Evolutionary conservation across 2,888 invertebrate genomes (phyloP), one percentile per base, ranked within the genome.

Genomic region (Himalopsyche tibetana): DNA sequence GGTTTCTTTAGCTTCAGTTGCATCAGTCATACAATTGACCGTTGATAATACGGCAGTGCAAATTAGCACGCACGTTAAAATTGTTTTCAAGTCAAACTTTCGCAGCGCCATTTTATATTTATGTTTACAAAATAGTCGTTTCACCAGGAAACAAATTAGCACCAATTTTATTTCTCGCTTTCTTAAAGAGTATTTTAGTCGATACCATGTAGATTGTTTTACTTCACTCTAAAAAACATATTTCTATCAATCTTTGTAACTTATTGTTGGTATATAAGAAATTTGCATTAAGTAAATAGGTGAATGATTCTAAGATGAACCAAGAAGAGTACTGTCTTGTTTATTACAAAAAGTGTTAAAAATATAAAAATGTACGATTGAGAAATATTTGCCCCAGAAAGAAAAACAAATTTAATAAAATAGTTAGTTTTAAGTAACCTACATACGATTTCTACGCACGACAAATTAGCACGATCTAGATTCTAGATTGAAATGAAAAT

Each of bases 31-130:
- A 36, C 74, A 74, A 36, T 38, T 36, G 12, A 36, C 74, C 36
- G 28, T 38, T 74, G 74, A 38, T 12, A 38, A 36, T 36, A 74
- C 15, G 28, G 74, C 74, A 74, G n/a, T 38, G 15, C 36, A 74
- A 74, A 74, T 74, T 74, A 74, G 74, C 74, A 74, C 74, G 38
- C 38, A 28, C 74, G 74, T 74, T 74, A 74, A 74, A 74, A 74
- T 15, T 74, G 74, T 74, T 38, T 12, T 74, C 12, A 74, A 12
- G 36, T 74, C 74, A 74, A 74, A 74, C 74, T 38, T 74, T 74
- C 74, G 74, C 19, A 74, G 74, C 74, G 74, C 74, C 74, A 74
- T 74, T 74, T 74, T 74, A 15, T 36, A 74, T 15, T 12, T 12
- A 38, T 74, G 74, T 74, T 74, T 74, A 74, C 74, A 74, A 74